Evolutionary conservation across 2,113 vertebrate species (phyloP).

Genomic region (Hemibagrus wyckioides): DNA sequence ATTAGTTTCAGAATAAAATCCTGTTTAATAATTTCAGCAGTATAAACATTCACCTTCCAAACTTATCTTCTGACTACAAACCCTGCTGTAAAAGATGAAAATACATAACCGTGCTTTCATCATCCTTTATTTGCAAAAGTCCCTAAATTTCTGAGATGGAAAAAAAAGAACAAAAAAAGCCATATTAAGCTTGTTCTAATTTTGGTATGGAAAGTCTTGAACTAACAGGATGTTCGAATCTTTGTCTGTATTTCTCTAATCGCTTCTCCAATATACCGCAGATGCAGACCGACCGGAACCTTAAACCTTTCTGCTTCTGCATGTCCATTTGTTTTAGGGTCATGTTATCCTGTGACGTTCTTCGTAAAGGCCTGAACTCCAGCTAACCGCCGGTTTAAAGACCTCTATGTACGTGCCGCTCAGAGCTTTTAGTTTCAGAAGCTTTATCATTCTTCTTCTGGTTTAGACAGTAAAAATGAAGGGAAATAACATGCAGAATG

Average conservation of each 20-base stretch:
- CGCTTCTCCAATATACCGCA: constrained; percentile 15
- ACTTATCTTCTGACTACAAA: neutral
- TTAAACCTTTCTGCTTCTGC: neutral
- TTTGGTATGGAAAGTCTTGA: constrained; percentile 51
- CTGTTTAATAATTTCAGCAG: neutral
- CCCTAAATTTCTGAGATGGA: neutral
- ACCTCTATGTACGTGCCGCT: neutral
- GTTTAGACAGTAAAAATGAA: constrained; percentile 20
- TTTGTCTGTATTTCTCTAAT: constrained; percentile 44
- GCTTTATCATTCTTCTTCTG: neutral
- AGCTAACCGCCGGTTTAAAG: constrained; percentile 9
- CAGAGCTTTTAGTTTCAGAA: neutral
- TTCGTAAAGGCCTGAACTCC: constrained; percentile 6
- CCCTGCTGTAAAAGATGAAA: neutral
- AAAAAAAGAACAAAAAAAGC: constrained; percentile 1
- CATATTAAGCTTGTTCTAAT: constrained; percentile 38
- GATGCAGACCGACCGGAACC: constrained; percentile 4
- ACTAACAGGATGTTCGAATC: constrained; percentile 52
- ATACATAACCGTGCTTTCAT: constrained; percentile 3
- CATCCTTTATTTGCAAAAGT: constrained; percentile 33
- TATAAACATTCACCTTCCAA: neutral
- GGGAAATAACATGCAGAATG: constrained; percentile 11
- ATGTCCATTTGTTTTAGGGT: neutral
- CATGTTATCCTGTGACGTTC: neutral
- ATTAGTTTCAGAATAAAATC: constrained; percentile 8